Evolutionary conservation across 2,888 invertebrate species (phyloP).

Genomic region (Acanthosepion esculentum): DNA sequence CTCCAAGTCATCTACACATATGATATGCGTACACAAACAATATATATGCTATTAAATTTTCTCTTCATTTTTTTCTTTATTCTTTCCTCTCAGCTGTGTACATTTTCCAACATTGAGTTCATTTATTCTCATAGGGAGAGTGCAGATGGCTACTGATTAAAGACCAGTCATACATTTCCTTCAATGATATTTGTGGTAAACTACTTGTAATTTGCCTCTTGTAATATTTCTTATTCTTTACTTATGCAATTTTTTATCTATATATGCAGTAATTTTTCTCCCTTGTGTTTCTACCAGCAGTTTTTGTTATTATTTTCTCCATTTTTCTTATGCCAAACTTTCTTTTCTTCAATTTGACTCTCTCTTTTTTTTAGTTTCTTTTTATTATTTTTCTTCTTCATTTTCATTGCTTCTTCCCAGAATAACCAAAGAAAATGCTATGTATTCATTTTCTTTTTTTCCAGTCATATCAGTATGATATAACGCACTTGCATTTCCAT

Average conservation of each 20-base stretch:
- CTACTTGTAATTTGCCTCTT: constrained; percentile 15
- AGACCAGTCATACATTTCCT: not conserved
- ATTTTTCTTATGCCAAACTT: not conserved
- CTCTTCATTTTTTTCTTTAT: not conserved
- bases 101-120: not conserved
- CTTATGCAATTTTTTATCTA: not conserved
- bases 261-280: not conserved
- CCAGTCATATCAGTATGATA: not conserved
- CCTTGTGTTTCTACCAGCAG: not conserved
- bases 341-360: not conserved
- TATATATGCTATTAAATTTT: not conserved
- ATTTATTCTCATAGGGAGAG: constrained; percentile 6
- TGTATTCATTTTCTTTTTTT: not conserved
- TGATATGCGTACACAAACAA: not conserved
- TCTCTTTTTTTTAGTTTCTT: not conserved
- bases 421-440: not conserved
- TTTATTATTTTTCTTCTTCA: not conserved
- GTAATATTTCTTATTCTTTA: not conserved
- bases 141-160: constrained; percentile 16
- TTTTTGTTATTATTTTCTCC: not conserved
- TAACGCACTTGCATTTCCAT: not conserved
- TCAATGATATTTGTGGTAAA: not conserved
- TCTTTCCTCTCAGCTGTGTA: not conserved
- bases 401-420: not conserved
- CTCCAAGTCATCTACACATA: not conserved